Conservation (phyloP, 2,888 invertebrate species). For the Eudasyphora cyanicolor region DNA sequence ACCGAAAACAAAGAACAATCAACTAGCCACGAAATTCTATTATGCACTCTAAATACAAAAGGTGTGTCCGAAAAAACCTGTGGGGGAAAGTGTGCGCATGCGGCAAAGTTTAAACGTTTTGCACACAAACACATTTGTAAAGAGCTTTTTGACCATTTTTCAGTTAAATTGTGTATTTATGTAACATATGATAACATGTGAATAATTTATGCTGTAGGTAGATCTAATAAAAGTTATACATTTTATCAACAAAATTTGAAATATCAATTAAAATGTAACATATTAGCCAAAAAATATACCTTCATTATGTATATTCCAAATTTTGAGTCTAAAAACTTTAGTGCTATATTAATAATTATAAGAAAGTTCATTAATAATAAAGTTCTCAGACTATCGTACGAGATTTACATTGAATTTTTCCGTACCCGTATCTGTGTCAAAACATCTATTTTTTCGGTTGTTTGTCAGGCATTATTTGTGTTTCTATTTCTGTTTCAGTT, state of each 20-base stretch:
- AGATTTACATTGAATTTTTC: background rate
- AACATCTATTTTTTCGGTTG: constrained; percentile 19
- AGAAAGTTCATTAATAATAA: constrained; percentile 23
- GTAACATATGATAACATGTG: constrained; percentile 25
- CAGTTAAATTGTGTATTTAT: constrained; percentile 20
- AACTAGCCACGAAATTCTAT: background rate
- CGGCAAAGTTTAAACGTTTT: background rate
- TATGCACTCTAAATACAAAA: background rate
- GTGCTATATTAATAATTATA: background rate
- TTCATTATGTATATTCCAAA: background rate
- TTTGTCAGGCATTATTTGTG: too few species aligned
- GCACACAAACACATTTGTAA: background rate
- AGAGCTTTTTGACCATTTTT: constrained; percentile 3
- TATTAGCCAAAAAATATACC: background rate
- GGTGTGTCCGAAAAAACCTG: constrained; percentile 7
- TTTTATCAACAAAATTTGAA: background rate
- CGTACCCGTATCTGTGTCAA: constrained; percentile 48
- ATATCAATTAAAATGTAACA: background rate
- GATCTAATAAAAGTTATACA: background rate
- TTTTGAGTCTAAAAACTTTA: background rate
- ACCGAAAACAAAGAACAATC: background rate
- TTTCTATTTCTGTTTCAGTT: background rate
- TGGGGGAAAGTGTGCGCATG: background rate
- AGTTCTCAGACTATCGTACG: background rate
- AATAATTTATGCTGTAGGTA: background rate